Conservation (phyloP, 2,888 invertebrate species). For the Drosophila parthenogenetica region DNA sequence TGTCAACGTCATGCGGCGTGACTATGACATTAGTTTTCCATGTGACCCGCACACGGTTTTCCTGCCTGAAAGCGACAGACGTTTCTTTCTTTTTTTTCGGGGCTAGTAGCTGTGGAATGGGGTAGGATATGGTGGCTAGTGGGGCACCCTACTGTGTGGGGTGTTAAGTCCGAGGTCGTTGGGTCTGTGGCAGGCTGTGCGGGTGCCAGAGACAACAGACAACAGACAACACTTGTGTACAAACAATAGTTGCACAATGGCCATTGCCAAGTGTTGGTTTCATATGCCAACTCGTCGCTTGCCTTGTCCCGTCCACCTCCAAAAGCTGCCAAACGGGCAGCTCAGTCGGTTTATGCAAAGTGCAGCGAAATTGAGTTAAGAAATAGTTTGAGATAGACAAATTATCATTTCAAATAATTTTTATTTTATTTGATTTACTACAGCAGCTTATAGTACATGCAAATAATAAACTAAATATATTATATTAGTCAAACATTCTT, state of each 20-base stretch:
- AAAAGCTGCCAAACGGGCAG: conserved; percentile 19
- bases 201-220: conserved; percentile 29
- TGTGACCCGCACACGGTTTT: conserved; percentile 41
- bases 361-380: not conserved
- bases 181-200: conserved; percentile 8
- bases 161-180: not conserved
- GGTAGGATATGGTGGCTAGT: not conserved
- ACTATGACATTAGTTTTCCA: conserved; percentile 72
- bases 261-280: conserved; percentile 44
- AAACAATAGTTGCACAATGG: conserved; percentile 57
- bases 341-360: conserved; percentile 17
- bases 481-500: too few relatives aligned
- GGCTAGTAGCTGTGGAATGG: not conserved
- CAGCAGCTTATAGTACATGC: too few relatives aligned
- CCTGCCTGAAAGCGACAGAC: conserved; percentile 11
- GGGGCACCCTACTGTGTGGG: not conserved
- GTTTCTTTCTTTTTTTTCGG: not conserved
- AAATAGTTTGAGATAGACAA: not conserved
- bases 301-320: conserved; percentile 12
- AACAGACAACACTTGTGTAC: conserved; percentile 45
- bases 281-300: conserved; percentile 37
- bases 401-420: not conserved
- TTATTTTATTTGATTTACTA: too few relatives aligned
- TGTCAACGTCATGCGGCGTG: conserved; percentile 72
- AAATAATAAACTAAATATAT: too few relatives aligned